Evolutionary conservation across 2,888 invertebrate genomes (phyloP).

Genomic region (Luffia ferchaultella): DNA sequence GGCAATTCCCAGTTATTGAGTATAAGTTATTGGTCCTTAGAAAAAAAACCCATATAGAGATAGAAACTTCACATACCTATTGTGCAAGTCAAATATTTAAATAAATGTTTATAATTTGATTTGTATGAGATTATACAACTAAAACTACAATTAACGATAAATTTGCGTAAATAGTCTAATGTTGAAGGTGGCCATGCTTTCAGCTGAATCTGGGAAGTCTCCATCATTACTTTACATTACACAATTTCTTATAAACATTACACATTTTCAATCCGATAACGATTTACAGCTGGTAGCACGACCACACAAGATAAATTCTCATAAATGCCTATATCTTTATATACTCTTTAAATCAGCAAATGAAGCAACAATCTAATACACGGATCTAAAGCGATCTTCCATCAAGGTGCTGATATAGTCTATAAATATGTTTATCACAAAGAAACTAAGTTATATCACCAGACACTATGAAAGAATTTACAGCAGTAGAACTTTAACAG

Average conservation of each 20-base stretch:
- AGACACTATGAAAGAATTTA: no score
- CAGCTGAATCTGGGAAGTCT: constrained; percentile 19
- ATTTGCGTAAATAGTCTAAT: background rate
- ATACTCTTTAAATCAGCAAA: constrained; percentile 25
- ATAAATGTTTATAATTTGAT: background rate
- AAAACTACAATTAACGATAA: background rate
- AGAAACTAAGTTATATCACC: no score
- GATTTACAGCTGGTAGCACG: constrained; percentile 29
- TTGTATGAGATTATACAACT: background rate
- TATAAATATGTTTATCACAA: no score
- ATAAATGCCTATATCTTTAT: constrained; percentile 30
- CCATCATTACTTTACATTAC: background rate
- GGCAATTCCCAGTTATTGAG: background rate
- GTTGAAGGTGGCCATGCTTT: constrained; percentile 27
- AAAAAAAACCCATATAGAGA: background rate
- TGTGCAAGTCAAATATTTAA: background rate
- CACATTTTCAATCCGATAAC: constrained; percentile 3
- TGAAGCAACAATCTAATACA: constrained; percentile 31
- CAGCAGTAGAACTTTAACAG: no score
- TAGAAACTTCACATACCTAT: background rate
- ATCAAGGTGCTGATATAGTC: no score
- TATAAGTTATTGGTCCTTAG: background rate
- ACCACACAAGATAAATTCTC: constrained; percentile 22
- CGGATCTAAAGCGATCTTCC: no score
- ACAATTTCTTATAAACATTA: constrained; percentile 17